Evolutionary conservation across 2,888 invertebrate genomes (phyloP), one percentile per base, ranked within the genome.

Genomic region (Xestia sexstrigata): DNA sequence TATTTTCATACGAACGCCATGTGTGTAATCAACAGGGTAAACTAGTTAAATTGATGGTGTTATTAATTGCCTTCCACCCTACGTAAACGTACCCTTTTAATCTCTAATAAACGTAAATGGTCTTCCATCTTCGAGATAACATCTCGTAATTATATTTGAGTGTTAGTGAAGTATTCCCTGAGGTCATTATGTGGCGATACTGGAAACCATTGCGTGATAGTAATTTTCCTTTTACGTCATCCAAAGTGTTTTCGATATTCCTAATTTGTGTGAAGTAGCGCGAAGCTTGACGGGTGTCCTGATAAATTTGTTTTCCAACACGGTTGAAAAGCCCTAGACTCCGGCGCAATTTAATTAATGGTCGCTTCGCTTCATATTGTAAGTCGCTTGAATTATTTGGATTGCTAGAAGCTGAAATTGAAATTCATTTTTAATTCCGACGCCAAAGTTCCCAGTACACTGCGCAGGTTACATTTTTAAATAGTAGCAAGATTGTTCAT

Each of bases 71-170:
- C 42, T 76, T 49, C 63, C 74, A 78, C 74, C 76, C 79, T 71
- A 82, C 68, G 69, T 82, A 82, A 85, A 86, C 70, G 84, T 85
- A 84, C 82, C 82, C 84, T 83, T 86, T 87, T 86, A 87, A 82
- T 89, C 69, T 70, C 69, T 76, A 83, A 88, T 88, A 86, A 86
- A 86, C 86, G 79, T 80, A 85, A 87, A 87, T 87, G 85, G 86
- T 66, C 75, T 80, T 84, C 84, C 77, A 89, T 89, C 82, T 87
- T 79, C 71, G 58, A 87, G 90, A 91, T 91, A 90, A 70, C 85
- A 90, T 91, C 90, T 86, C 67, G 77, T 86, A 87, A 90, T 89
- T 89, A 88, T 89, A 87, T 88, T 88, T 78, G 74, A 85, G 80
- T 83, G 85, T 79, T 70, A 69, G 78, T 80, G 82, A 83, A 82